Base-by-base conservation (phyloP, 2,113 vertebrate species). In the Ursus arctos region DNA sequence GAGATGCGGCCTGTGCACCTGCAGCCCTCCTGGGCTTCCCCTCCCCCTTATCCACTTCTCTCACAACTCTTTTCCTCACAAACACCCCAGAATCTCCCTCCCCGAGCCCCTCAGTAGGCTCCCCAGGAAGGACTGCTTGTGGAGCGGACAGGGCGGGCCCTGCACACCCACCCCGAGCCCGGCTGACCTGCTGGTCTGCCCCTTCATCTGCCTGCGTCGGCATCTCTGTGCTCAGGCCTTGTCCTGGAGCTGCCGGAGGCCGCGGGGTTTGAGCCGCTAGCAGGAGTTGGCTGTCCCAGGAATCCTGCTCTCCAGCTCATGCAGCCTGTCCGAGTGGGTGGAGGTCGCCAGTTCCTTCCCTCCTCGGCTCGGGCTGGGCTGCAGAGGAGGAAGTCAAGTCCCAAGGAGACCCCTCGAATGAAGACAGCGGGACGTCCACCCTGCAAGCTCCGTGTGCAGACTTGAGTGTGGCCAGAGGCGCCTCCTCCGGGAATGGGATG, bases 191-290 rank as follows among this genome's bases (percentile, higher is more conserved):
- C 63, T 55, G 15, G 9, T 59, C 53, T 4, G 12, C n/a, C n/a
- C 22, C 6, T 40, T 14, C 7, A 31, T 76, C 9, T 21, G 51
- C 94, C 36, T 0, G 0, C 4, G 0, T 2, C 9, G 21, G 7
- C 9, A 9, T 7, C 36, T n/a, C 22, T 24, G 28, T 3, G 24
- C 21, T 31, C 22, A 22, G 69, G 13, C 71, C 31, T 67, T 16
- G 15, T 33, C 31, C 15, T 3, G 31, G 65, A 67, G 31, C 55
- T 57, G 55, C 55, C 55, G 2, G 7, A 28, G 15, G 65, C 6
- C 6, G 31, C 65, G 33, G 65, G 15, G 26, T 65, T 6, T 65
- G 63, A 31, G 63, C 63, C 15, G 28, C 63, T 15, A 12, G 63
- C 13, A 15, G 28, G 31, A 69, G 65, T 19, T 7, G 8, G 65